phyloP scores from a whole-genome alignment of 2,113 vertebrate genomes.

The Myotis yumanensis region DNA sequence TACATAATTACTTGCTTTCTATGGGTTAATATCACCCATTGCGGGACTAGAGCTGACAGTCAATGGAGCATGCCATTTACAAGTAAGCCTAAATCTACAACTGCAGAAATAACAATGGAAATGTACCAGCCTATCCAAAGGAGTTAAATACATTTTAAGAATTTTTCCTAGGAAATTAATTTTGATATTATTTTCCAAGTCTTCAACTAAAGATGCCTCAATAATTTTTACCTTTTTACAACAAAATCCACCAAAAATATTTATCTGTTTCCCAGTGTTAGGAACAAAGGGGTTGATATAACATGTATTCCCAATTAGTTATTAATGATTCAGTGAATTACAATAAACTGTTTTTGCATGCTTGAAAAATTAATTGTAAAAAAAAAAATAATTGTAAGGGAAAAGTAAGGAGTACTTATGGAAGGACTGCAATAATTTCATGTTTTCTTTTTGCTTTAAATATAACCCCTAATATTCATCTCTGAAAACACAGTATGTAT shows the following conservation, averaged over 20 bases:
- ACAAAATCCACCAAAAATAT: constrained; percentile 16
- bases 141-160: constrained; percentile 31
- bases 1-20: background rate
- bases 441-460: constrained; percentile 72
- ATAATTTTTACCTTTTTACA: constrained; percentile 54
- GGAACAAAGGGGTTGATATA: constrained; percentile 58
- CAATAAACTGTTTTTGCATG: constrained; percentile 51
- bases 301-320: constrained; percentile 53
- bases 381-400: constrained; percentile 69
- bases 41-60: background rate
- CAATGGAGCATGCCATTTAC: constrained; percentile 51
- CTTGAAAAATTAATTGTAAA: constrained; percentile 70
- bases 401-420: constrained; percentile 69
- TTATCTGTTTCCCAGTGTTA: constrained; percentile 38
- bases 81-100: constrained; percentile 66
- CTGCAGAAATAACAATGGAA: constrained; percentile 73
- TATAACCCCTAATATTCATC: constrained; percentile 73
- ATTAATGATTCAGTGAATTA: constrained; percentile 59
- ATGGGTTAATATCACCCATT: background rate
- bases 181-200: constrained; percentile 58
- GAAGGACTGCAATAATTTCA: constrained; percentile 67
- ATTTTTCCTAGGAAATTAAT: constrained; percentile 57
- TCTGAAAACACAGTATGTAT: constrained; percentile 72
- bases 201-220: constrained; percentile 44
- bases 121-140: constrained; percentile 70